Evolutionary conservation across 2,113 vertebrate genomes (phyloP).

Genomic region (Merops nubicus): DNA sequence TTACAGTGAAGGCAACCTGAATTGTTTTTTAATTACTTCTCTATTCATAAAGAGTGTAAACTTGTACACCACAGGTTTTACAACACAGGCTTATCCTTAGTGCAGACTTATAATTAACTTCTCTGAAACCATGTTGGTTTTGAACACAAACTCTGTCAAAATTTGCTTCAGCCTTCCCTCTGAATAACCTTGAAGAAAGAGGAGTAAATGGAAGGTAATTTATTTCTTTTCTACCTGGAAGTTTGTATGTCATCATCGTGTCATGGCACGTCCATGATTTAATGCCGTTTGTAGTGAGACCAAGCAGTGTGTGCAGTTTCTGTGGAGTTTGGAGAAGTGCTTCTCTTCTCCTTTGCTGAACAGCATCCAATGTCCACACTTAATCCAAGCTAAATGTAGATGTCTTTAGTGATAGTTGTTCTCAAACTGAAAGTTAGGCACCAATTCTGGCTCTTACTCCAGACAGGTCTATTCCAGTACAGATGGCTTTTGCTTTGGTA

Average conservation of each 20-base stretch:
- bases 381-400: neutral
- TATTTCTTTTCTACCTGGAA: neutral
- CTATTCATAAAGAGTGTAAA: neutral
- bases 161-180: neutral
- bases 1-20: no score
- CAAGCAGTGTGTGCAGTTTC: neutral
- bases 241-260: neutral
- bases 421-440: neutral
- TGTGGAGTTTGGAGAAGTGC: neutral
- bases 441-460: neutral
- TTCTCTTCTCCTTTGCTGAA: neutral
- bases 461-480: neutral
- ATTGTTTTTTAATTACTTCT: neutral
- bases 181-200: neutral
- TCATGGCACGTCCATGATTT: neutral
- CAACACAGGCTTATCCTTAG: neutral
- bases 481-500: neutral
- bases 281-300: neutral
- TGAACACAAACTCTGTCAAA: neutral
- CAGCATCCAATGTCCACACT: neutral
- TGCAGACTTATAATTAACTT: neutral
- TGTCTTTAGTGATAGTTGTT: neutral
- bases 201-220: neutral
- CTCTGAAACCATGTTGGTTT: neutral
- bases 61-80: neutral